Percentiles rank a stretch among this genome's conserved stretches.
phyloP scores from a whole-genome alignment of 2,797 vertebrate genomes.

The Melanotaenia pygmaea region DNA sequence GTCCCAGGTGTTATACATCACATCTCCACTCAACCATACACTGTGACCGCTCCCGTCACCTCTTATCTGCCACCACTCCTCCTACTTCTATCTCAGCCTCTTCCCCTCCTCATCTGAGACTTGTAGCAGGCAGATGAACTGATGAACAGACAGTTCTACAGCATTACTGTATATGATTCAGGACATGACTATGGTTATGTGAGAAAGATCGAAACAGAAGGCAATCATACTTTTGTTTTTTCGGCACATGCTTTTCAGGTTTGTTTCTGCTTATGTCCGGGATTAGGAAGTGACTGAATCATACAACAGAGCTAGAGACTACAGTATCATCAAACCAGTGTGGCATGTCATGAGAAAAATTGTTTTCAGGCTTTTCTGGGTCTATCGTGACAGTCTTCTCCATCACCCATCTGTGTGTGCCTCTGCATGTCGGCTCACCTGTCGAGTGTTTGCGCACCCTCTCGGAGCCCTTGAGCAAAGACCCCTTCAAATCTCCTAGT shows the following conservation, averaged over 20 bases:
- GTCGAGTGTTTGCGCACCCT: slow-evolving; percentile 92
- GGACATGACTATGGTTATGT: not conserved
- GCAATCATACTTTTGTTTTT: slow-evolving; percentile 24
- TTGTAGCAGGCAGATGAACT: not conserved
- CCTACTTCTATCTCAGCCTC: slow-evolving; percentile 19
- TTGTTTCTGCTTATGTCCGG: slow-evolving; percentile 3
- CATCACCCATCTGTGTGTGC: not conserved
- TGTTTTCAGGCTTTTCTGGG: not conserved
- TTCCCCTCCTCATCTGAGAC: slow-evolving; percentile 5
- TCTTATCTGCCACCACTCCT: slow-evolving; percentile 62
- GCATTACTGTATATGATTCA: slow-evolving; percentile 24
- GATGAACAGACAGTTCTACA: slow-evolving; percentile 42
- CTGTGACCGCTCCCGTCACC: slow-evolving; percentile 58
- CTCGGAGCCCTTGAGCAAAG: slow-evolving; percentile 88
- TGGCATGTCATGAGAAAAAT: slow-evolving; percentile 23
- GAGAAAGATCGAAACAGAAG: slow-evolving; percentile 38
- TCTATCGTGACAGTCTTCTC: not conserved
- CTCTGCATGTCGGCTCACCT: slow-evolving; percentile 75
- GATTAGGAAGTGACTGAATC: slow-evolving; percentile 23
- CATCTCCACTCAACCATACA: slow-evolving; percentile 60
- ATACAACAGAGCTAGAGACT: not conserved
- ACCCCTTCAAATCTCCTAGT: slow-evolving; percentile 92
- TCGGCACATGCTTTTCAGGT: not conserved
- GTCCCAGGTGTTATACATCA: slow-evolving; percentile 29
- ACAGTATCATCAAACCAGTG: slow-evolving; percentile 1